Evolutionary conservation across 2,113 vertebrate species (phyloP).

Genomic region (Trinectes maculatus): DNA sequence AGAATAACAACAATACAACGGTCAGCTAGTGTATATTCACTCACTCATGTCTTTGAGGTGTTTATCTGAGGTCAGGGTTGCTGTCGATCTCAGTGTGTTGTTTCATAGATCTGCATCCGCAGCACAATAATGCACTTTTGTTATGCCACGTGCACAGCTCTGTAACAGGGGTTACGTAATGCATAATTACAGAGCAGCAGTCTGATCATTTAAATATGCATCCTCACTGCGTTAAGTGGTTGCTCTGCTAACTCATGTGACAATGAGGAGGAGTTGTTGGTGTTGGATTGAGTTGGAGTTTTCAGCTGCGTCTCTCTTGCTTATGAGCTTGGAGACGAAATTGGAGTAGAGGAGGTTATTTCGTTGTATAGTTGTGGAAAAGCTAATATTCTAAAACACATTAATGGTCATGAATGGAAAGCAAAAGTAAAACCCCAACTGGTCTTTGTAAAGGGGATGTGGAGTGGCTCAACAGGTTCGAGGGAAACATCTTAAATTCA

Average conservation of each 20-base stretch:
- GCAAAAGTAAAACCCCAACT: too few species aligned
- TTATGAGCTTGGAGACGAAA: conserved; percentile 21
- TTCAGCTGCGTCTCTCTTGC: conserved; percentile 19
- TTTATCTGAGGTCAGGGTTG: conserved; percentile 9
- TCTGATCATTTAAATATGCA: conserved; percentile 38
- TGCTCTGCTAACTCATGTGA: conserved; percentile 34
- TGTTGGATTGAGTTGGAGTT: conserved; percentile 14
- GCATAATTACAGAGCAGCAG: conserved; percentile 41
- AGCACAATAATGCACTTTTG: conserved; percentile 4
- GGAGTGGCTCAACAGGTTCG: neutral
- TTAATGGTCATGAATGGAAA: neutral
- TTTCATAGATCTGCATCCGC: neutral
- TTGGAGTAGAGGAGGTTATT: too few species aligned
- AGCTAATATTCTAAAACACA: conserved; percentile 20
- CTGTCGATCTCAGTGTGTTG: too few species aligned
- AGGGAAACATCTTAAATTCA: conserved; percentile 1
- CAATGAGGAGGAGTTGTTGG: conserved; percentile 19
- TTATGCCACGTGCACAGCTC: conserved; percentile 15
- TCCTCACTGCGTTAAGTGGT: conserved; percentile 13
- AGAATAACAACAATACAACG: neutral
- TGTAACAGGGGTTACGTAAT: conserved; percentile 33
- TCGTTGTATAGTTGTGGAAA: too few species aligned
- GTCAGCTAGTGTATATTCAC: neutral
- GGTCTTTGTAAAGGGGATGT: too few species aligned
- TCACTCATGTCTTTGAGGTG: neutral